Conservation (phyloP, 1,140 invertebrate genomes). For the Neodiprion lecontei region DNA sequence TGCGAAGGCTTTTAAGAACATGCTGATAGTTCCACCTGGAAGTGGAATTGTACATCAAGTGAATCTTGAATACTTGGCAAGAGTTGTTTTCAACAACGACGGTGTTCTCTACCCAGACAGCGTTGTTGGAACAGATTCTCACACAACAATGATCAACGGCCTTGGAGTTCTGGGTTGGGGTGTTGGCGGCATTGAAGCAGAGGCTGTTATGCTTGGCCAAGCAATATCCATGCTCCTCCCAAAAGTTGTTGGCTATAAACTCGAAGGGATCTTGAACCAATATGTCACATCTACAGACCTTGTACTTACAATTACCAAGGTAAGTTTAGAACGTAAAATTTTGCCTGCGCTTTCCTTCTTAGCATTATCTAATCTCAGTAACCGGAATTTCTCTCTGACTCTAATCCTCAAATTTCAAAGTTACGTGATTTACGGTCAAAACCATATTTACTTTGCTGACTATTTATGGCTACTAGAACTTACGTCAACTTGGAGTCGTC, state of each 20-base stretch:
- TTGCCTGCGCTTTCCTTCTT: conserved; percentile 19
- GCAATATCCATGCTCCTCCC: conserved; percentile 96
- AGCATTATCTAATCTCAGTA: background rate
- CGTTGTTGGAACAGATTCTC: conserved; percentile 98
- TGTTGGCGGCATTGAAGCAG: conserved; percentile 84
- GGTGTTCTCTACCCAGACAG: conserved; percentile 89
- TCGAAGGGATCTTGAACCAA: conserved; percentile 81
- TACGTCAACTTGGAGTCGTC: conserved; percentile 93
- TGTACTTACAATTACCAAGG: conserved; percentile 97
- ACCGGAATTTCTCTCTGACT: too few relatives aligned
- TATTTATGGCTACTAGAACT: conserved; percentile 67
- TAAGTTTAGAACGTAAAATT: conserved; percentile 51
- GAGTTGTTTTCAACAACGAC: conserved; percentile 88
- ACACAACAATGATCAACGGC: conserved; percentile 99
- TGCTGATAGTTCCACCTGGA: conserved; percentile 97
- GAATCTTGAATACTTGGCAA: conserved; percentile 93
- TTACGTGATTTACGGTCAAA: background rate
- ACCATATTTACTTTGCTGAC: background rate
- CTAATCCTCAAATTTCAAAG: conserved; percentile 9
- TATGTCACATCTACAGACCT: conserved; percentile 97
- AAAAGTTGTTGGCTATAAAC: conserved; percentile 93
- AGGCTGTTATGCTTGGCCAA: conserved; percentile 93
- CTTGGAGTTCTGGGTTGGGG: conserved; percentile 82
- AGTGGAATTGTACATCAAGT: conserved; percentile 99
- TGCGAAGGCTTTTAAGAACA: conserved; percentile 92